Base-by-base conservation (phyloP, 2,797 vertebrate species). In the Halcyon chelicuti region DNA sequence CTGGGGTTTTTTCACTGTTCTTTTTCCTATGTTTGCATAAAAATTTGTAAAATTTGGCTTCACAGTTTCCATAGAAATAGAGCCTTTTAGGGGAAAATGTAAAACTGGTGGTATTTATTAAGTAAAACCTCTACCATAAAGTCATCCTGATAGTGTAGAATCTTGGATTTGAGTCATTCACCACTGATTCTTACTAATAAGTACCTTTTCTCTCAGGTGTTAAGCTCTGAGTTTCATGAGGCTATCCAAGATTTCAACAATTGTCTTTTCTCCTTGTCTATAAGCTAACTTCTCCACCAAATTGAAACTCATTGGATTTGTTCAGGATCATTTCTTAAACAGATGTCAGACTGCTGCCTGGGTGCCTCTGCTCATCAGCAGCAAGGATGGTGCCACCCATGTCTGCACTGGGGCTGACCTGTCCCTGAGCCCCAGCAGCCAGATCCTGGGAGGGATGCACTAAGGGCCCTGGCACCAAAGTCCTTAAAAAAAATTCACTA, bases 291-390 rank as follows among this genome's bases (percentile, higher is more conserved):
- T 79, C 22, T 7, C 26, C 33, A 46, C 14, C 12, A 62, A 83
- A 66, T 5, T 28, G 39, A 88, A 79, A 73, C 14, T 65, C 8
- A 22, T 17, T 1, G 1, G 22, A 68, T 72, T 55, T 52, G 7
- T 79, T 58, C 42, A 46, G 14, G 26, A 31, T 39, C 55, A 6
- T 88, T 77, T 84, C 66, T 49, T 60, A 72, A 80, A 35, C 22
- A 74, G 22, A 26, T 54, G n/a, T 29, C 21, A 54, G 21, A 33
- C 9, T 86, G 42, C 23, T 77, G 13, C 40, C 40, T 3, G 1
- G 0, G 0, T 60, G 17, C 9, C 31, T 67, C 19, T 55, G 9
- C 4, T 39, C 20, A 29, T 57, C 2, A 0, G 20, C 42, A 47
- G 29, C 19, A 54, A 44, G 14, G 31, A 83, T 5, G 12, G 14